Percentiles rank a stretch among this genome's conserved stretches.
Conservation (phyloP, 2,888 invertebrate genomes). For the Spisula solida region DNA sequence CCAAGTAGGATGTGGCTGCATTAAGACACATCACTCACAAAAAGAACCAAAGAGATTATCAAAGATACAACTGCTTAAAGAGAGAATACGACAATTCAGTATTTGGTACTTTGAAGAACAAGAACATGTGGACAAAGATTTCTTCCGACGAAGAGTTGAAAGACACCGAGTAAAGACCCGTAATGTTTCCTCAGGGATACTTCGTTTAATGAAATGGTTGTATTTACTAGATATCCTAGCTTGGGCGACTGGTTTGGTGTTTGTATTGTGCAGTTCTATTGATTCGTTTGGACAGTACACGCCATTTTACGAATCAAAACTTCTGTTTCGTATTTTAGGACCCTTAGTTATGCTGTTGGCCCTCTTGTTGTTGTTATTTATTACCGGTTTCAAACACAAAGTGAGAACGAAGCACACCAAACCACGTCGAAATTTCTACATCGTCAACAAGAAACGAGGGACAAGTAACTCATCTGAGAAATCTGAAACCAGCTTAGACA, state of each 20-base stretch:
- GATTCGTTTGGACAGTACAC: conserved; percentile 57
- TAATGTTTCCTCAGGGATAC: background rate
- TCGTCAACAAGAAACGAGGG: conserved; percentile 43
- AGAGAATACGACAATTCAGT: conserved; percentile 66
- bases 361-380: conserved; percentile 39
- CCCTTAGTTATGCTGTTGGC: conserved; percentile 32
- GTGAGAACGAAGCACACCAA: conserved; percentile 33
- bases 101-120: conserved; percentile 68
- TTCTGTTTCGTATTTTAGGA: conserved; percentile 51
- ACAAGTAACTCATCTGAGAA: background rate
- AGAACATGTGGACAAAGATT: conserved; percentile 58
- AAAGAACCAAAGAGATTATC: background rate
- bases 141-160: conserved; percentile 43
- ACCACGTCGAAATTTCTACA: conserved; percentile 28
- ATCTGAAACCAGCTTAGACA: background rate
- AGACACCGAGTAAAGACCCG: conserved; percentile 32
- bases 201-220: conserved; percentile 35
- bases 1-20: conserved; percentile 31
- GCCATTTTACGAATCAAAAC: conserved; percentile 44
- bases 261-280: conserved; percentile 59
- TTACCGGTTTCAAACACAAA: conserved; percentile 57
- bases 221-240: conserved; percentile 39
- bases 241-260: conserved; percentile 43
- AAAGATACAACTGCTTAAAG: conserved; percentile 43
- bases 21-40: background rate